Evolutionary conservation across 2,888 invertebrate species (phyloP).

Genomic region (Drepanosiphum platanoidis): DNA sequence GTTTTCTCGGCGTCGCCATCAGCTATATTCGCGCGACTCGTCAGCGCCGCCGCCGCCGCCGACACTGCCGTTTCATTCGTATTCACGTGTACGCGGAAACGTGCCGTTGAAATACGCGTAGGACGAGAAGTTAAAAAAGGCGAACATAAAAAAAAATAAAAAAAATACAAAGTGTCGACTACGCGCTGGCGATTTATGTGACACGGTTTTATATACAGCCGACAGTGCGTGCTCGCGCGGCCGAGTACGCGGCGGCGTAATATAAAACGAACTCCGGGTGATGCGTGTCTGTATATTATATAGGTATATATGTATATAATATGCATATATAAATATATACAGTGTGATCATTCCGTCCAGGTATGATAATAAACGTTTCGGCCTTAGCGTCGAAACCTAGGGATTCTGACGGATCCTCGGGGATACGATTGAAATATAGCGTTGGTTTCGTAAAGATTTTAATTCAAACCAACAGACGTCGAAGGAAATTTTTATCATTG

Average conservation of each 20-base stretch:
- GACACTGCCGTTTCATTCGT: background rate
- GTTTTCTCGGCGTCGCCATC: background rate
- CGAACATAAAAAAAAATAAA: background rate
- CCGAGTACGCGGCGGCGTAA: background rate
- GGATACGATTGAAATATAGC: no score
- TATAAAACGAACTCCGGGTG: background rate
- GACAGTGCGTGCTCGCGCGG: background rate
- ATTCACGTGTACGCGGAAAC: background rate
- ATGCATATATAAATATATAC: no score
- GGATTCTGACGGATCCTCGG: no score
- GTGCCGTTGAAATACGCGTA: background rate
- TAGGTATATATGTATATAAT: no score
- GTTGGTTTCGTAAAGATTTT: no score
- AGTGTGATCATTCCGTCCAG: no score
- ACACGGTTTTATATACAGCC: background rate
- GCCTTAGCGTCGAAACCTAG: no score
- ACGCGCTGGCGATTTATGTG: conserved; percentile 3
- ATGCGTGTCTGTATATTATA: no score
- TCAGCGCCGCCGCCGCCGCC: background rate
- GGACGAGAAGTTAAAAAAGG: background rate
- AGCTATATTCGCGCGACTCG: background rate
- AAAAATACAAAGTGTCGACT: background rate
- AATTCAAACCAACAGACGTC: no score
- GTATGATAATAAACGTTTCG: no score
- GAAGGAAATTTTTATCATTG: no score